Evolutionary conservation across 2,888 invertebrate genomes (phyloP), one percentile per base, ranked within the genome.

Genomic region (Diachrysia chrysitis): DNA sequence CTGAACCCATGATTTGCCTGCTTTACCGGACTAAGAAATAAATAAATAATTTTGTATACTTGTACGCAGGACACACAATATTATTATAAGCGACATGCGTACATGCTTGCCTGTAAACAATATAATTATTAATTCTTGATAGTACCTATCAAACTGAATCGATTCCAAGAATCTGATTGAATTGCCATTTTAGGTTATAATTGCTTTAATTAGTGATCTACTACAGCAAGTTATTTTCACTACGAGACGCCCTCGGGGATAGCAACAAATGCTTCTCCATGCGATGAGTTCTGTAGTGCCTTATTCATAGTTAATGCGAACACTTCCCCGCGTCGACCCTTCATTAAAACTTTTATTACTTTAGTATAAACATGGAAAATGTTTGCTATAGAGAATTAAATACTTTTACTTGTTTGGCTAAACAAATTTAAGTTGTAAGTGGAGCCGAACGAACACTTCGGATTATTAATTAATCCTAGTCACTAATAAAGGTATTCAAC

Each of bases 341-440:
- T 51, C 48, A 51, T 51, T 51, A 51, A 51, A 51, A 51, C 19
- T 51, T 51, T 19, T 51, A 51, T 51, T 51, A 5, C 21, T 51
- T 12, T 51, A 21, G 21, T 48, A 51, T 21, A 51, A 51, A 51
- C 19, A 51, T 51, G 42, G 42, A 42, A 42, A 42, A 42, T n/a
- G 42, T 42, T 42, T 16, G 16, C 14, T 1, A 42, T n/a, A 42
- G n/a, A n/a, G 4, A 4, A 42, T 42, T 42, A 42, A 42, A 42
- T 42, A 42, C 42, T n/a, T 42, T 0, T 42, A 42, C 19, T 51
- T 19, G 2, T 1, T 32, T 10, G 32, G 32, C 10, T 0, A 10
- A 32, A 32, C 10, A 32, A 32, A 32, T 32, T 9, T 9, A 32
- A 32, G 7, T 6, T 10, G 32, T 32, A 32, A 10, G 10, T 32